Evolutionary conservation across 2,888 invertebrate genomes (phyloP).

Genomic region (Hybos culiciformis): DNA sequence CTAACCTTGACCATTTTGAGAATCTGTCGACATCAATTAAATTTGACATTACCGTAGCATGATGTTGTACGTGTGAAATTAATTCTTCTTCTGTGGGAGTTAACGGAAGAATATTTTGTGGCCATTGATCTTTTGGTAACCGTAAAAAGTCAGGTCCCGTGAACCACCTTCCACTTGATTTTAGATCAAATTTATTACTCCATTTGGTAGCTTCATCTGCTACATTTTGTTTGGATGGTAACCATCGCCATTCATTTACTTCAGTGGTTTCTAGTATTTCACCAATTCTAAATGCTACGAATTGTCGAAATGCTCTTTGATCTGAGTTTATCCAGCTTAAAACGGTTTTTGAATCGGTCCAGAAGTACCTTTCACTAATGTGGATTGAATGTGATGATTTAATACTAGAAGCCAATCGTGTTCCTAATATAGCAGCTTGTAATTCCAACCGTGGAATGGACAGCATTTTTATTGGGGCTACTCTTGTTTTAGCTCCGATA

Average conservation of each 20-base stretch:
- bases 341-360: slow-evolving; percentile 20
- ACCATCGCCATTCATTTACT: slow-evolving; percentile 8
- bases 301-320: slow-evolving; percentile 16
- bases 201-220: slow-evolving; percentile 8
- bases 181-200: not conserved
- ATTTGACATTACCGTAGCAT: not conserved
- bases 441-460: slow-evolving; percentile 18
- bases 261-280: slow-evolving; percentile 13
- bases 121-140: not conserved
- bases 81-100: not conserved
- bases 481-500: slow-evolving; percentile 16
- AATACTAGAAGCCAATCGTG: slow-evolving; percentile 8
- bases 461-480: slow-evolving; percentile 16
- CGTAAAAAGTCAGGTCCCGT: not conserved
- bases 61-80: too few relatives aligned
- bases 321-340: slow-evolving; percentile 18
- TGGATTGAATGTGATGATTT: slow-evolving; percentile 10
- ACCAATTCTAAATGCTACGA: slow-evolving; percentile 15
- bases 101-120: not conserved
- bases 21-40: not conserved
- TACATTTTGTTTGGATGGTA: slow-evolving; percentile 6
- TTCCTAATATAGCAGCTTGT: slow-evolving; percentile 15
- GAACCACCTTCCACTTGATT: not conserved
- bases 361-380: slow-evolving; percentile 12
- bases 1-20: not conserved